These are phyloP conservation scores for Tarsius wallacei DNA, from an alignment of 2,797 vertebrate genomes.

Conservation along the genomic window DNA sequence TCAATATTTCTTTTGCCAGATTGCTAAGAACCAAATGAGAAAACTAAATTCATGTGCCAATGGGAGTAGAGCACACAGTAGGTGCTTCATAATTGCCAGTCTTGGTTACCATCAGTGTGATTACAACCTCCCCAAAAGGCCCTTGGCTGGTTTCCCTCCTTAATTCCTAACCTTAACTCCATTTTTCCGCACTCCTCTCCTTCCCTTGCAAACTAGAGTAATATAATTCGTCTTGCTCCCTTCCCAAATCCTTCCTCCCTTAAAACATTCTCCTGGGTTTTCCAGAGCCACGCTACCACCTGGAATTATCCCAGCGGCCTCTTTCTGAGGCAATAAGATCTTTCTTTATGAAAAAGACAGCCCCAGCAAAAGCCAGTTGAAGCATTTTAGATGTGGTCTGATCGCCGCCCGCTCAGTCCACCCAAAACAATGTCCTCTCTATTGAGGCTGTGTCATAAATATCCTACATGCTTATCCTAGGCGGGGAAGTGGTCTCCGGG, in stretches of 20 bases:
- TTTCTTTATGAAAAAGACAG: conserved; percentile 60
- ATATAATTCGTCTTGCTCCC: neutral
- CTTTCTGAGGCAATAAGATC: neutral
- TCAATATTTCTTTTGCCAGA: neutral
- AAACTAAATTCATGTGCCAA: neutral
- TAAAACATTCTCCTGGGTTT: neutral
- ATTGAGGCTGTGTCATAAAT: conserved; percentile 49
- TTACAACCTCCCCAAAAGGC: fast-evolving
- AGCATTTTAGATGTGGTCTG: neutral
- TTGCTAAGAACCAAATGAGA: neutral
- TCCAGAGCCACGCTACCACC: neutral
- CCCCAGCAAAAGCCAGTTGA: neutral
- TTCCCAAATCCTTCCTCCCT: conserved; percentile 52
- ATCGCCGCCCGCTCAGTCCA: neutral
- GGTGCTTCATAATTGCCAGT: neutral
- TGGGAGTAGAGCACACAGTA: neutral
- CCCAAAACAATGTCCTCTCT: neutral
- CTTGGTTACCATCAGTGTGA: fast-evolving
- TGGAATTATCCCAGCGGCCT: neutral
- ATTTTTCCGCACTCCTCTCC: neutral
- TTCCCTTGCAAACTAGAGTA: neutral
- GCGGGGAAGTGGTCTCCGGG: neutral
- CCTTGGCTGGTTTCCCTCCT: neutral
- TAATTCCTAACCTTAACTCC: neutral
- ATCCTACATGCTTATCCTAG: conserved; percentile 49